Percentiles rank a stretch among this genome's conserved stretches.
phyloP scores from a whole-genome alignment of 2,888 invertebrate genomes.

The Nomada fucata region DNA sequence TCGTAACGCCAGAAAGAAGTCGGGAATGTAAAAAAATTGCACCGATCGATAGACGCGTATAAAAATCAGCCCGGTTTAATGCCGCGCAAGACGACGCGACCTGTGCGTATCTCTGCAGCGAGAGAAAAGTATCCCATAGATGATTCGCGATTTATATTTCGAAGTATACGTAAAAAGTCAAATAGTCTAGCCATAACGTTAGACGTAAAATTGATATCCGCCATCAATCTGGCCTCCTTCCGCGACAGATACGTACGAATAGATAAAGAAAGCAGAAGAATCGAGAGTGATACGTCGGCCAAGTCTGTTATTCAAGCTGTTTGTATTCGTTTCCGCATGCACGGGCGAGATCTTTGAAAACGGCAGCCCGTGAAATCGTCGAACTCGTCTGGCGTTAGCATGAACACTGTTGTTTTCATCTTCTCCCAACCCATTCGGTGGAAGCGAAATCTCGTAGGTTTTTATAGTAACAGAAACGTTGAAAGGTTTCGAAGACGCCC shows the following conservation, averaged over 20 bases:
- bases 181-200: conserved; percentile 78
- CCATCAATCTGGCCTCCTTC: conserved; percentile 64
- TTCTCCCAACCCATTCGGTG: background rate
- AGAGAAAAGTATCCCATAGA: conserved; percentile 52
- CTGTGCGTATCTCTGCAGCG: conserved; percentile 21
- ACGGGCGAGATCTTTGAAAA: conserved; percentile 54
- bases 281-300: conserved; percentile 9
- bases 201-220: conserved; percentile 76
- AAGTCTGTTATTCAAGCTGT: conserved; percentile 40
- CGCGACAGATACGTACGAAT: conserved; percentile 48
- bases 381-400: conserved; percentile 60
- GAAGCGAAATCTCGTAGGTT: conserved; percentile 39
- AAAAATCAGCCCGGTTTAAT: conserved; percentile 23
- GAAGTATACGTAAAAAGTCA: conserved; percentile 77
- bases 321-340: conserved; percentile 40
- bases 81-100: background rate
- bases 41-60: conserved; percentile 5
- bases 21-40: background rate
- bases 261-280: conserved; percentile 37
- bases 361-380: conserved; percentile 63
- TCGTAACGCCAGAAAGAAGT: background rate
- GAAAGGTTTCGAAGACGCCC: conserved; percentile 67
- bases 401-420: conserved; percentile 47
- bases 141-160: conserved; percentile 72
- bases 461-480: conserved; percentile 26